Percentiles rank a stretch among this genome's conserved stretches.
Conservation (phyloP, 2,113 vertebrate species). For the Struthidea cinerea region DNA sequence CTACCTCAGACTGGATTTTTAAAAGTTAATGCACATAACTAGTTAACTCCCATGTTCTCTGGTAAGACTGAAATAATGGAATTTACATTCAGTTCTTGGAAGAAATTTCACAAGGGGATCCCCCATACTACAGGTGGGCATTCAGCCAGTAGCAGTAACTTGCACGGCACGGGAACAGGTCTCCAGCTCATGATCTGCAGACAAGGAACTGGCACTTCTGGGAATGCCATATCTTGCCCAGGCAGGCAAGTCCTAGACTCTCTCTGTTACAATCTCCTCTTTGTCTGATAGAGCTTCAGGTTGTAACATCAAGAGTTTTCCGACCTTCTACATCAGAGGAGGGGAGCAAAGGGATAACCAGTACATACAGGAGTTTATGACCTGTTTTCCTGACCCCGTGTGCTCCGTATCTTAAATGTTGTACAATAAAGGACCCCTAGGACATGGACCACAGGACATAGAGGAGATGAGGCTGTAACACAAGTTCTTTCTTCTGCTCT, state of each 20-base stretch:
- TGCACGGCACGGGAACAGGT: fast-evolving
- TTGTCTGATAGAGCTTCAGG: neutral
- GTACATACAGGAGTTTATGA: neutral
- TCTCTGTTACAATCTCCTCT: neutral
- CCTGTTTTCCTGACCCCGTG: neutral
- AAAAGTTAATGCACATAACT: neutral
- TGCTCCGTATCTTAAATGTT: neutral
- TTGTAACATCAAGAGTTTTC: neutral
- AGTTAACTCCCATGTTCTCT: neutral
- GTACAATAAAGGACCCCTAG: neutral
- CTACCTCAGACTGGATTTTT: neutral
- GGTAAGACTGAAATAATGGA: neutral
- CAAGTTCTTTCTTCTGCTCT: neutral
- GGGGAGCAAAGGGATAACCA: neutral
- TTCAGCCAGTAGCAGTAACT: neutral
- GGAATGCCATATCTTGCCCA: neutral
- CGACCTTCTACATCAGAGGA: neutral
- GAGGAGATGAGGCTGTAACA: neutral
- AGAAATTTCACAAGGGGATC: neutral
- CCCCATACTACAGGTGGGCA: neutral
- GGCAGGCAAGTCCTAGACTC: neutral
- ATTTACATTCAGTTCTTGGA: neutral
- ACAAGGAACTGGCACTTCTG: neutral
- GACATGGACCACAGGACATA: neutral
- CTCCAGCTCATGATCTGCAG: neutral